Evolutionary conservation across 37 sponge, comb jelly and placozoan genomes (phyloP).

Genomic region (Eunapius fragilis): DNA sequence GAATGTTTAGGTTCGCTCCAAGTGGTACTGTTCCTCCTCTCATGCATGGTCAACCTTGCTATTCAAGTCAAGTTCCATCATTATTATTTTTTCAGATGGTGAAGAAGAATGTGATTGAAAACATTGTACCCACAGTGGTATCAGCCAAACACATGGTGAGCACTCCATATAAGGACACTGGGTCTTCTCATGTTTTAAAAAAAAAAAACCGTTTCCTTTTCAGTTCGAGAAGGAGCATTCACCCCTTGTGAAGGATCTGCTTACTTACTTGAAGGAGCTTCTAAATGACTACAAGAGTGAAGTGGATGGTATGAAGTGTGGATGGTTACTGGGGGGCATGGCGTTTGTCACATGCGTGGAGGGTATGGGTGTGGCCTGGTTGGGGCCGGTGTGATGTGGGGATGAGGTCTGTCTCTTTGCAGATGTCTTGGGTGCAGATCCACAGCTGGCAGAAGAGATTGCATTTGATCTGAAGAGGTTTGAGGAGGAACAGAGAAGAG

Average conservation of each 20-base stretch:
- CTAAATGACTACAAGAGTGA: conserved; percentile 79
- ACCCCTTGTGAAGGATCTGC: conserved; percentile 74
- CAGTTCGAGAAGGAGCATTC: conserved; percentile 78
- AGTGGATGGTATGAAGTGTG: conserved; percentile 45
- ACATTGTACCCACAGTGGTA: conserved; percentile 81
- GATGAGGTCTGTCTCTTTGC: too few species aligned
- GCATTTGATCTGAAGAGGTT: conserved; percentile 84
- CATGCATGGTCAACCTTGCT: too few species aligned
- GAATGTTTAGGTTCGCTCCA: too few species aligned
- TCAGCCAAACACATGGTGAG: conserved; percentile 75
- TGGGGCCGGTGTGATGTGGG: too few species aligned
- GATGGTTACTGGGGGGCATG: too few species aligned
- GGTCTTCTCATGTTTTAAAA: too few species aligned
- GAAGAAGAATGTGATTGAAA: conserved; percentile 85
- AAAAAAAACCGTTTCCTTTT: too few species aligned
- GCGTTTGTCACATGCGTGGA: too few species aligned
- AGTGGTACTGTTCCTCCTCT: too few species aligned
- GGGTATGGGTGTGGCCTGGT: too few species aligned
- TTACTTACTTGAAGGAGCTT: conserved; percentile 74
- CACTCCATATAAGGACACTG: too few species aligned
- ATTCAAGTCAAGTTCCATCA: too few species aligned
- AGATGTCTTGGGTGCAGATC: conserved; percentile 76
- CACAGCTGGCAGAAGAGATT: conserved; percentile 86
- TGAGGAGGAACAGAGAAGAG: conserved; percentile 75
- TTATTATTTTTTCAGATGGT: conserved; percentile 59